phyloP scores from a whole-genome alignment of 1,140 invertebrate genomes.

The Zaprionus inermis region DNA sequence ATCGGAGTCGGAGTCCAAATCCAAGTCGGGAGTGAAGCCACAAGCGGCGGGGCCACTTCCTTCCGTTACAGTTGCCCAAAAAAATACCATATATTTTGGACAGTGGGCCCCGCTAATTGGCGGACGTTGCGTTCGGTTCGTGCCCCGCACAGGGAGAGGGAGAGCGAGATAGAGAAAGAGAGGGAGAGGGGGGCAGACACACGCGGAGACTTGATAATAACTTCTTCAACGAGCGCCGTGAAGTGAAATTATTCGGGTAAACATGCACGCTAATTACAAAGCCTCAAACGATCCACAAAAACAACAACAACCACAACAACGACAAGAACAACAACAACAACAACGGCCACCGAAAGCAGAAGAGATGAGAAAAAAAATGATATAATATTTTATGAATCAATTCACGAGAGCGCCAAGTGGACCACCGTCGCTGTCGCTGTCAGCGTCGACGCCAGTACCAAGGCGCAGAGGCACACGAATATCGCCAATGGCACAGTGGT shows the following conservation, averaged over 20 bases:
- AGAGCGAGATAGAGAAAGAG: slow-evolving; percentile 13
- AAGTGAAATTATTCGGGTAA: slow-evolving; percentile 82
- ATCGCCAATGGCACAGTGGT: slow-evolving; percentile 22
- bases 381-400: slow-evolving; percentile 83
- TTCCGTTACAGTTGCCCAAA: slow-evolving; percentile 75
- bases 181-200: slow-evolving; percentile 8
- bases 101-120: slow-evolving; percentile 70
- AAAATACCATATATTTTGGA: slow-evolving; percentile 43
- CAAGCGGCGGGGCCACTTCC: slow-evolving; percentile 55
- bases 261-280: slow-evolving; percentile 82
- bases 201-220: slow-evolving; percentile 64
- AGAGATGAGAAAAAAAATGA: slow-evolving; percentile 57
- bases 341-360: slow-evolving; percentile 20
- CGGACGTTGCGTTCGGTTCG: slow-evolving; percentile 69
- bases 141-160: slow-evolving; percentile 41
- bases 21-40: slow-evolving; percentile 3
- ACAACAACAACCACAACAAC: slow-evolving; percentile 18
- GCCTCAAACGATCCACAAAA: slow-evolving; percentile 60
- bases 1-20: slow-evolving; percentile 30
- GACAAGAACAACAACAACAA: slow-evolving; percentile 11
- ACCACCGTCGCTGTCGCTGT: slow-evolving; percentile 71
- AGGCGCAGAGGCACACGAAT: slow-evolving; percentile 29
- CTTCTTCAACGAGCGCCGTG: slow-evolving; percentile 80
- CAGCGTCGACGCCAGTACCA: slow-evolving; percentile 58
- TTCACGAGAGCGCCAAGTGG: slow-evolving; percentile 81